Base-by-base conservation (phyloP, 2,888 invertebrate species). In the Hyalella azteca region DNA sequence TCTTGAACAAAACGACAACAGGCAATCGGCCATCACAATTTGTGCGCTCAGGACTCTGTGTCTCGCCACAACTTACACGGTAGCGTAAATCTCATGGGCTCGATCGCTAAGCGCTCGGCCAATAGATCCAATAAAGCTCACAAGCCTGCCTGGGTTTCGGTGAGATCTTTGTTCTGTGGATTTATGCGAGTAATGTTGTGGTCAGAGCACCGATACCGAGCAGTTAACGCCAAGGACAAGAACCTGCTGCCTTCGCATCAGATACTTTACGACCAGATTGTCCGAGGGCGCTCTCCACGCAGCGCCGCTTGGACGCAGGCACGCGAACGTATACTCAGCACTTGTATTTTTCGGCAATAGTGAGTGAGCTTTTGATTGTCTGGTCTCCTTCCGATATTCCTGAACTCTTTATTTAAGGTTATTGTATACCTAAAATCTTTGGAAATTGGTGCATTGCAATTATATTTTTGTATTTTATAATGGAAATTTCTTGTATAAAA, bases 71-170 rank as follows among this genome's bases (percentile, higher is more conserved):
- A 66, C 66, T 66, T 66, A 66, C 66, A 66, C 32, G 66, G 36
- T 66, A 36, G 66, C 66, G 66, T 66, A 66, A 66, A 66, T 66
- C 66, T 66, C 39, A 5, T 0, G 39, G 39, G 7, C 66, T 29
- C 66, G 66, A 66, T 66, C n/a, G 22, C 66, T 66, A 66, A 66
- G 66, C 66, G 66, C 66, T 66, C 66, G 32, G 66, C 66, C 66
- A 66, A 66, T 66, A 66, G 36, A 36, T 32, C 32, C 66, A 66
- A 66, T 66, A 66, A 66, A 66, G 66, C 66, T 39, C 66, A 36
- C 66, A 36, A 15, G 36, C 3, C 66, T 32, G 66, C 36, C 66
- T 66, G 36, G 66, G 66, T 66, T 66, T 66, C 15, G n/a, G 36
- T 32, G 66, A 66, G 66, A 66, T 66, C 66, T 66, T 66, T 66